A percentile compares a stretch with the other conserved stretches of the same genome.
Conservation (phyloP, 2,797 vertebrate species). For the Alouatta caraya region DNA sequence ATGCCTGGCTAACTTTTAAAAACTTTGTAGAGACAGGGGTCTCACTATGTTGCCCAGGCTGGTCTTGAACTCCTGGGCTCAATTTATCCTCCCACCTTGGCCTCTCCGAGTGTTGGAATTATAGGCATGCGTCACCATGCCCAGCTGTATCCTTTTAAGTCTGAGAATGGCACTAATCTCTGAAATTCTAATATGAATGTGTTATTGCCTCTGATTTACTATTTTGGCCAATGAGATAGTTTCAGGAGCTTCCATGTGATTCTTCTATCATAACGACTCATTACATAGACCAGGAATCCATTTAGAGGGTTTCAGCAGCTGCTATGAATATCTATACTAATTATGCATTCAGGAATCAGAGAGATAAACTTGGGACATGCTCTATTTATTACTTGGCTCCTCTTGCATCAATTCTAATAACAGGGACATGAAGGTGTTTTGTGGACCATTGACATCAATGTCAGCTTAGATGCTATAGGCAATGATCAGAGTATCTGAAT, state of each 20-base stretch:
- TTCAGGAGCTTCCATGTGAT: background rate
- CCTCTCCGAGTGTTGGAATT: background rate
- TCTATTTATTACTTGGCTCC: background rate
- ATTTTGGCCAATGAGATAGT: background rate
- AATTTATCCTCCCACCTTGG: background rate
- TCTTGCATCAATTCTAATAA: background rate
- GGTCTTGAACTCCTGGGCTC: background rate
- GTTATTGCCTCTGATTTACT: background rate
- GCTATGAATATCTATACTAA: background rate
- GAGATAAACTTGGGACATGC: background rate
- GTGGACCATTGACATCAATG: background rate
- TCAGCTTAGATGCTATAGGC: background rate
- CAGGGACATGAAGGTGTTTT: background rate
- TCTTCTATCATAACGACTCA: background rate
- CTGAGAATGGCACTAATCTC: background rate
- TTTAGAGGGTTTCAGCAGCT: background rate
- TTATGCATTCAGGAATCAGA: background rate
- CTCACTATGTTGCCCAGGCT: background rate
- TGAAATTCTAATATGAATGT: background rate
- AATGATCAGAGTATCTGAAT: background rate
- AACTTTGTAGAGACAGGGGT: background rate
- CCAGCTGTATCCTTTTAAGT: background rate
- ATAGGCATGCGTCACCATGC: background rate
- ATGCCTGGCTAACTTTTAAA: background rate
- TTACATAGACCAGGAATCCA: background rate